Percentiles rank a stretch among this genome's conserved stretches.
phyloP scores from a whole-genome alignment of 2,113 vertebrate genomes.

The Calidris pugnax region DNA sequence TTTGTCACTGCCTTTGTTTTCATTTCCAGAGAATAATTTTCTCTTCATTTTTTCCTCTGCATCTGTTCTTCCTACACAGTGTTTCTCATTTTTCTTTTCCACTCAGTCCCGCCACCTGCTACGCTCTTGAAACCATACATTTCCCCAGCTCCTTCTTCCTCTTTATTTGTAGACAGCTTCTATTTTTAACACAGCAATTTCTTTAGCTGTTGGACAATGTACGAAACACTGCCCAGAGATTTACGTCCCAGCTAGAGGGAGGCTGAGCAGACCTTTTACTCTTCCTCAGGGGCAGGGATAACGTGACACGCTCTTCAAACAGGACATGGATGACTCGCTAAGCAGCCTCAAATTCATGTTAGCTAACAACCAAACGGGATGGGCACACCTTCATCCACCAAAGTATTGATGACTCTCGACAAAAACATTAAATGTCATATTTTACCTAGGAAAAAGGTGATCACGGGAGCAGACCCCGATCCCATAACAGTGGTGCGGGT shows the following conservation, averaged over 20 bases:
- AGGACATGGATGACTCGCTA: neutral
- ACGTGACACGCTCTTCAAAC: neutral
- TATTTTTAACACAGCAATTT: neutral
- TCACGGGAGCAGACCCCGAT: neutral
- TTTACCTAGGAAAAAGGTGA: neutral
- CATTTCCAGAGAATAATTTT: neutral
- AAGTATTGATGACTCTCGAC: neutral
- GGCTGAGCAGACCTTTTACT: neutral
- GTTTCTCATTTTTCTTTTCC: neutral
- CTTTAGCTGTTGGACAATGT: neutral
- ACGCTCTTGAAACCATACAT: neutral
- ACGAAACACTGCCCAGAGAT: neutral
- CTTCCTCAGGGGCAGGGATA: neutral
- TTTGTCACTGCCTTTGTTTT: neutral
- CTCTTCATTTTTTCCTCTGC: neutral
- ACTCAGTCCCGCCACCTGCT: neutral
- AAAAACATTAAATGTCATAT: neutral
- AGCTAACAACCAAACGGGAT: neutral
- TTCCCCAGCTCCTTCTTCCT: neutral
- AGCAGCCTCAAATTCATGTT: neutral
- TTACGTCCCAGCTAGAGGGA: neutral
- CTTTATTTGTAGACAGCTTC: neutral
- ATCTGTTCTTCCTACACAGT: neutral
- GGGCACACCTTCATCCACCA: neutral
- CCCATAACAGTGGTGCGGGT: accelerated